A percentile compares a stretch with the other conserved stretches of the same genome.
These are phyloP conservation scores for Ptilodon capucinus DNA, from an alignment of 2,888 invertebrate genomes.

Conservation along the genomic window DNA sequence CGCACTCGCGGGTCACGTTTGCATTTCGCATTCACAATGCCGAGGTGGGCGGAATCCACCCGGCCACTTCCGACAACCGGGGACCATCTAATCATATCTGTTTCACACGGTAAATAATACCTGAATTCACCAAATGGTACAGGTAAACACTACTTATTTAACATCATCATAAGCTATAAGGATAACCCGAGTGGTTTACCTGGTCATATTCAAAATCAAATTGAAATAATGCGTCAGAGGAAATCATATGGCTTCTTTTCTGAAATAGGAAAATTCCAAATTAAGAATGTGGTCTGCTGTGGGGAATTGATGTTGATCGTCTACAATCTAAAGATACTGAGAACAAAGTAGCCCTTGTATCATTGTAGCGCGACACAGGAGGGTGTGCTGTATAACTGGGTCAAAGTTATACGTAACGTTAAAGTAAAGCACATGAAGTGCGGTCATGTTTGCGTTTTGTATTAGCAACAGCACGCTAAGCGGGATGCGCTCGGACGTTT, in stretches of 20 bases:
- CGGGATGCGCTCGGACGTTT: not conserved
- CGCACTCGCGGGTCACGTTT: slow-evolving; percentile 54
- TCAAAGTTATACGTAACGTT: slow-evolving; percentile 1
- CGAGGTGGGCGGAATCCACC: slow-evolving; percentile 41
- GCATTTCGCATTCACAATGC: slow-evolving; percentile 57
- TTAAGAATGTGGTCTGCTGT: not conserved
- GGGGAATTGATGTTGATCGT: not conserved
- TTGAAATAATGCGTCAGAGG: too few species aligned
- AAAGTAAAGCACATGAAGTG: not conserved
- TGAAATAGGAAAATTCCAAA: too few species aligned
- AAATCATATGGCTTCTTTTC: too few species aligned
- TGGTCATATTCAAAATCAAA: too few species aligned
- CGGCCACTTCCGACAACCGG: slow-evolving; percentile 54
- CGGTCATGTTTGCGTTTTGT: slow-evolving; percentile 1
- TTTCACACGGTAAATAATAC: slow-evolving; percentile 12
- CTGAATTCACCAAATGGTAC: slow-evolving; percentile 3
- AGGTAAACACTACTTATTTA: not conserved
- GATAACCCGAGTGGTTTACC: too few species aligned
- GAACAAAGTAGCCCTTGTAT: not conserved
- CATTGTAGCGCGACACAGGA: not conserved
- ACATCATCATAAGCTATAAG: not conserved
- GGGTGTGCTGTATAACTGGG: not conserved
- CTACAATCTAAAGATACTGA: not conserved
- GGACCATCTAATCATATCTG: slow-evolving; percentile 29
- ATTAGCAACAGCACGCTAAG: not conserved